These are phyloP conservation scores for Nineta flava DNA, from an alignment of 2,888 invertebrate species.

Conservation along the genomic window DNA sequence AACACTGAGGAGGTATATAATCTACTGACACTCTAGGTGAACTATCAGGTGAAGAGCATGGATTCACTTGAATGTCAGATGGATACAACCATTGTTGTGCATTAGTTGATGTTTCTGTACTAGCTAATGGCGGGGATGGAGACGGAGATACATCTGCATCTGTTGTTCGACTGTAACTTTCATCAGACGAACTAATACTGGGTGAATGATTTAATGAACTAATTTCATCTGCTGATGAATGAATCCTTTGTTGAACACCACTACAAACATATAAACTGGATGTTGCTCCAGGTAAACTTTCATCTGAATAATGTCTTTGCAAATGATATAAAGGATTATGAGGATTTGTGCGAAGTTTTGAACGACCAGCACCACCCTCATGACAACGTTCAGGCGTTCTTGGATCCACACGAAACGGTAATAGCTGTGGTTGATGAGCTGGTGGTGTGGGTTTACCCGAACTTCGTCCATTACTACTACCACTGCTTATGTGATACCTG, in stretches of 20 bases:
- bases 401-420: constrained; percentile 15
- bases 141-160: constrained; percentile 47
- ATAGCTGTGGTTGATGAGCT: constrained; percentile 19
- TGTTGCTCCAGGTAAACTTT: constrained; percentile 39
- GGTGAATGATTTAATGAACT: constrained; percentile 69
- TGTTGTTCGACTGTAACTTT: constrained; percentile 68
- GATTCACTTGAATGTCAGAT: constrained; percentile 40
- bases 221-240: constrained; percentile 69
- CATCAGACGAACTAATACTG: constrained; percentile 70
- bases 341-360: constrained; percentile 17
- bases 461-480: constrained; percentile 12
- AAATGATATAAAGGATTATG: constrained; percentile 29
- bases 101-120: constrained; percentile 20
- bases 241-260: constrained; percentile 38
- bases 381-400: constrained; percentile 20
- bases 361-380: constrained; percentile 18
- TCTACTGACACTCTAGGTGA: constrained; percentile 32
- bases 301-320: constrained; percentile 49
- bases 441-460: constrained; percentile 12
- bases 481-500: constrained; percentile 18
- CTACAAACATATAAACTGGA: constrained; percentile 24
- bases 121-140: constrained; percentile 26
- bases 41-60: constrained; percentile 26
- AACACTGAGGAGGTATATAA: constrained; percentile 33
- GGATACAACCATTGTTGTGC: constrained; percentile 44